Evolutionary conservation across 2,888 invertebrate genomes (phyloP), one percentile per base, ranked within the genome.

Genomic region (Litoditis marina): DNA sequence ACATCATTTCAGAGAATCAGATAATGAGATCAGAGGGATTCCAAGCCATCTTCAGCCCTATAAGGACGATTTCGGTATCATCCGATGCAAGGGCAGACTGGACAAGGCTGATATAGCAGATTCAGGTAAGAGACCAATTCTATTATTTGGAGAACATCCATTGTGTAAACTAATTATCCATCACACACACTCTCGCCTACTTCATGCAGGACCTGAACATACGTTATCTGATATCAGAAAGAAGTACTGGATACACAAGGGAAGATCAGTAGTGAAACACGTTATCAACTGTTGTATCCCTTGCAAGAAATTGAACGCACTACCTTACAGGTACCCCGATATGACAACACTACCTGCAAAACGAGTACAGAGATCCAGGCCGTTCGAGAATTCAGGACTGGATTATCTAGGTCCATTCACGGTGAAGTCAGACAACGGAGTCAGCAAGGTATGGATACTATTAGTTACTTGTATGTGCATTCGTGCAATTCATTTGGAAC

Each of bases 401-500:
- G 84, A 84, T 51, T 82, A 84, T 42, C 77, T 81, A 5, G 84
- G 85, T 0, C 84, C 84, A 0, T 47, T 85, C n/a, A 66, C 56
- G 31, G 60, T 83, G 8, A 77, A 65, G 56, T 39, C 49, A 22
- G 80, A 19, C 5, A 16, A 27, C 28, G 13, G 2, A 22, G 34
- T 8, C 28, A n/a, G n/a, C n/a, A 56, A 82, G 52, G 74, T 66
- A 4, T 30, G 46, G 79, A 73, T 84, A 16, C 70, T 74, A 13
- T 39, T 85, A 6, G 82, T 80, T 60, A 84, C 84, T 0, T 85
- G 84, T 74, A 82, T 84, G 0, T 71, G 83, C 0, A 84, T 82
- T 39, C 64, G 83, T 16, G 78, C 80, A 0, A 70, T 84, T 6
- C 83, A 84, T 66, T 65, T 85, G n/a, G 84, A 85, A 68, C 25